Base-by-base conservation (phyloP, 1,140 invertebrate genomes). In the Apis cerana region DNA sequence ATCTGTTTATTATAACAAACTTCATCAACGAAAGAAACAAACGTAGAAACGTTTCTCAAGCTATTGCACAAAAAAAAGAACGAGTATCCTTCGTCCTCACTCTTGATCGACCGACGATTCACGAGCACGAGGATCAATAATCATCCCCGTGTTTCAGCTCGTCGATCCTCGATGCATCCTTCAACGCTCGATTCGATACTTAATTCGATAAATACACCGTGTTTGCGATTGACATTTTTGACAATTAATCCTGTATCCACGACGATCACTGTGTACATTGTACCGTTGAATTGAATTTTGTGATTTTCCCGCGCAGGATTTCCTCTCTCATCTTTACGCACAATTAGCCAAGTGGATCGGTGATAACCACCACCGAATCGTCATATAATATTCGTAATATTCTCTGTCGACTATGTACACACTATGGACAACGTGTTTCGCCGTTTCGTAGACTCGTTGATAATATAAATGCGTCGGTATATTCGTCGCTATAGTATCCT, bases 381-480 rank as follows among this genome's bases (percentile, higher is more conserved):
- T n/a, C 78, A 33, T 83, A 85, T 83, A 87, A 82, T 88, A 86
- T 84, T 80, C 74, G 70, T 82, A 81, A 83, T 72, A 3, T 77
- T 74, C 64, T 71, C 64, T 75, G 64, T 77, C 56, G 81, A 86
- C 67, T 90, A 90, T 90, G 72, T 90, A 90, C 89, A 90, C 33
- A 59, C 75, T 90, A 90, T 90, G 86, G 87, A 90, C 89, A 90
- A 88, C 61, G 80, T 77, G 56, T 83, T 82, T 65, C 85, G 75
- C 67, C 68, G 54, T 80, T 74, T 78, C 80, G 67, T 78, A 85
- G 77, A 83, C 70, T 85, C 83, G 75, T 80, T 85, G 80, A 83
- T 87, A 83, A 86, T 89, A 87, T 85, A 88, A 87, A 88, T 89
- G 75, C 76, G 75, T 79, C 78, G 82, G 87, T 89, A 89, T 87